Conservation (phyloP, 2,888 invertebrate genomes). For the Morpho deidamia region DNA sequence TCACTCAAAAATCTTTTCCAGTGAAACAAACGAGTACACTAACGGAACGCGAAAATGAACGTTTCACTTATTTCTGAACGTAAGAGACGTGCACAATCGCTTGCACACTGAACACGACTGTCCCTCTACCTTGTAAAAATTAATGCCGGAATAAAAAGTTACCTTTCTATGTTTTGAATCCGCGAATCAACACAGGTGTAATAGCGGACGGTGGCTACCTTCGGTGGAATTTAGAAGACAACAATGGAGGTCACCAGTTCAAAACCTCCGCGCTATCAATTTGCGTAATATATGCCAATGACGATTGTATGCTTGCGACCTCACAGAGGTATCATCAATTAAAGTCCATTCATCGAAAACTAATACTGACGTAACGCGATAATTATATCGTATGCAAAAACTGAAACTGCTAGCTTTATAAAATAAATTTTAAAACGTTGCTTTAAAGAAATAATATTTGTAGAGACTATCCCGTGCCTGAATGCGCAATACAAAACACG, state of each 20-base stretch:
- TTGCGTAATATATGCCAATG: conserved; percentile 9
- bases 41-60: conserved; percentile 28
- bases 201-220: conserved; percentile 8
- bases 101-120: conserved; percentile 59
- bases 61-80: conserved; percentile 18
- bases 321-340: background rate
- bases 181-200: conserved; percentile 37
- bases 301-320: background rate
- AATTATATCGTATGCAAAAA: background rate
- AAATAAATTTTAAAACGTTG: too few relatives aligned
- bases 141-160: conserved; percentile 56
- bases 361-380: background rate
- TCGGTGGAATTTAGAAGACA: background rate
- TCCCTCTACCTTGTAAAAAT: conserved; percentile 50
- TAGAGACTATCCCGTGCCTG: too few relatives aligned
- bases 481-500: too few relatives aligned
- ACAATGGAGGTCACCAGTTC: conserved; percentile 24
- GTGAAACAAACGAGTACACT: conserved; percentile 30
- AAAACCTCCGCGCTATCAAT: conserved; percentile 15
- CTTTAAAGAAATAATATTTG: too few relatives aligned
- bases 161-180: conserved; percentile 72
- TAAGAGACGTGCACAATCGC: conserved; percentile 44
- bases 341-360: background rate
- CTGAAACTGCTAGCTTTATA: too few relatives aligned
- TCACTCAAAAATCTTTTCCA: conserved; percentile 34